phyloP scores from a whole-genome alignment of 2,888 invertebrate genomes.

The Epirrita christyi region DNA sequence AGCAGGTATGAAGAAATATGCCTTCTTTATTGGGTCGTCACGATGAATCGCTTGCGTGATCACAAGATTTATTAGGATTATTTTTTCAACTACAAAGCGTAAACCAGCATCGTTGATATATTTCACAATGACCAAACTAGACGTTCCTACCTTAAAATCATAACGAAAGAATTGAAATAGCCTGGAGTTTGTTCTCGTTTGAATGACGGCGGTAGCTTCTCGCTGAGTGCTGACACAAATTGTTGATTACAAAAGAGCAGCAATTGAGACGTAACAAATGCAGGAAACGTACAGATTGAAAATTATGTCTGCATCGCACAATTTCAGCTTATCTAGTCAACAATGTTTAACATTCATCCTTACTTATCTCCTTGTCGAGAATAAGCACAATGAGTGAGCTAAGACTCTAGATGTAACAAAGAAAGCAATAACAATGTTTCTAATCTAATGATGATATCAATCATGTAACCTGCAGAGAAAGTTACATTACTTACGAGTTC shows the following conservation, averaged over 20 bases:
- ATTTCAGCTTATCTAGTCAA: conserved; percentile 48
- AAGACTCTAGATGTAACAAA: neutral
- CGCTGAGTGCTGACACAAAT: conserved; percentile 74
- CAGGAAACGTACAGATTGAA: conserved; percentile 79
- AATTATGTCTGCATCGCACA: conserved; percentile 69
- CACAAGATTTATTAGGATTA: conserved; percentile 40
- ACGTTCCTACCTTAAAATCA: conserved; percentile 49
- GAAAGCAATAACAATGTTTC: conserved; percentile 1
- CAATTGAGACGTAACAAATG: conserved; percentile 79
- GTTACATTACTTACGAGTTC: conserved; percentile 52
- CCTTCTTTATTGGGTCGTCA: conserved; percentile 30
- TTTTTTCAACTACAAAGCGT: conserved; percentile 37
- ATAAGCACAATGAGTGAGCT: conserved; percentile 13
- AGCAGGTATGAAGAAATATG: conserved; percentile 21
- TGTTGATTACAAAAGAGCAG: conserved; percentile 83
- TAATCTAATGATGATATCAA: conserved; percentile 46
- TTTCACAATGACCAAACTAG: conserved; percentile 48
- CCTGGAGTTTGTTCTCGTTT: conserved; percentile 72
- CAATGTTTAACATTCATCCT: conserved; percentile 35
- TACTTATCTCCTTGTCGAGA: conserved; percentile 4
- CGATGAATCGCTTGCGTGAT: conserved; percentile 41
- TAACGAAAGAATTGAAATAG: conserved; percentile 68
- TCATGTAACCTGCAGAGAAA: conserved; percentile 58
- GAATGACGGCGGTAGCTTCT: conserved; percentile 69
- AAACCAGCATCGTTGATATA: conserved; percentile 31